These are phyloP conservation scores for Ophiothrix spiculata DNA, from an alignment of 35 echinoderm and acorn worm genomes.

Conservation along the genomic window DNA sequence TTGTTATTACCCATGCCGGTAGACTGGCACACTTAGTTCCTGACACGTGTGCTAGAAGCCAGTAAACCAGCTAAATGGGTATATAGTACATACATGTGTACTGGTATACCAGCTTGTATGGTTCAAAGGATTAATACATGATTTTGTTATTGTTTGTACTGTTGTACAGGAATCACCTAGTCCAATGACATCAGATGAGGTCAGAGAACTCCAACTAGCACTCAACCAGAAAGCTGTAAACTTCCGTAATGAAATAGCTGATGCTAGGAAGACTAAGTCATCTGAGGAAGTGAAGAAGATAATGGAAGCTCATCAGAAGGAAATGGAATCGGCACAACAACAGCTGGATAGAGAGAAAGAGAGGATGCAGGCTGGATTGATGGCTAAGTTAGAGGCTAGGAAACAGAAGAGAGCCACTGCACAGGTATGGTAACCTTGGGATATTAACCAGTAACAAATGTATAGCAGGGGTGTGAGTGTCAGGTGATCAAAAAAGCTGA, in stretches of 20 bases:
- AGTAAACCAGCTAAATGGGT: too few relatives aligned
- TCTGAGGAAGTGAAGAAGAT: constrained; percentile 52
- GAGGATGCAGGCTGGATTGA: constrained; percentile 57
- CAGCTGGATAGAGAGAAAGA: constrained; percentile 71
- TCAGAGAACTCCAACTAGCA: constrained; percentile 83
- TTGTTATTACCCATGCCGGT: too few relatives aligned
- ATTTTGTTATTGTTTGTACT: neutral
- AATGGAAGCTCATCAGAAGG: constrained; percentile 53
- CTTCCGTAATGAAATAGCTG: constrained; percentile 67
- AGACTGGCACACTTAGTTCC: too few relatives aligned
- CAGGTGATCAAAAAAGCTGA: too few relatives aligned
- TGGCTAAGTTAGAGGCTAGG: constrained; percentile 70
- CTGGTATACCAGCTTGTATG: too few relatives aligned
- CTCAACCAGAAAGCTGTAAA: constrained; percentile 51
- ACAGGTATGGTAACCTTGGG: neutral
- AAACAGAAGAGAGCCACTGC: constrained; percentile 12
- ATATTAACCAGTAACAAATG: too few relatives aligned
- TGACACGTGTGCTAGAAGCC: too few relatives aligned
- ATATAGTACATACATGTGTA: too few relatives aligned
- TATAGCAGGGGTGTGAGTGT: too few relatives aligned
- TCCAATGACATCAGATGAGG: constrained; percentile 64
- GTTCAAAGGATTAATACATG: too few relatives aligned
- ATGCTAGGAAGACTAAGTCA: constrained; percentile 45
- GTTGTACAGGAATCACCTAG: constrained; percentile 3
- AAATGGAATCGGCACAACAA: constrained; percentile 70